Evolutionary conservation across 2,797 vertebrate genomes (phyloP), one percentile per base, ranked within the genome.

Genomic region (Parotocinclus haroldoi): DNA sequence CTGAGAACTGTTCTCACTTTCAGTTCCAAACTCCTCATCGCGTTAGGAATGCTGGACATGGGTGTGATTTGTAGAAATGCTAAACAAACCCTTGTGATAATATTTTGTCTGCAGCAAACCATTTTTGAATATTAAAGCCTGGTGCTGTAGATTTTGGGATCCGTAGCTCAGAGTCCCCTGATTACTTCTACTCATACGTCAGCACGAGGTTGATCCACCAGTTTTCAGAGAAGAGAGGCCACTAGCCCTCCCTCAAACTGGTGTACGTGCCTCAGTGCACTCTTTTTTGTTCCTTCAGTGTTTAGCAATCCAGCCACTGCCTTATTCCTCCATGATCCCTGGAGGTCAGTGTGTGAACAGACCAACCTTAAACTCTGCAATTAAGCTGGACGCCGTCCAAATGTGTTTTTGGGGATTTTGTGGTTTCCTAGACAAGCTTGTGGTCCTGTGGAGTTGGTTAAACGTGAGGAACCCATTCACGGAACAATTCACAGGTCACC

Each of bases 391-490:
- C 0, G 18, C 50, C 49, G 40, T 72, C 68, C 55, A 61, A 38
- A 53, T 1, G 36, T 17, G 13, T 9, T 57, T 61, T 36, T 40
- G n/a, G 64, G 68, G 68, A 79, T 72, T 1, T 55, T 68, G 44
- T 72, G 48, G 74, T 81, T 79, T 82, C 68, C 73, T 80, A 67
- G 52, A 79, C 71, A 73, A 60, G 50, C 64, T 75, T 72, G 72
- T 76, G 76, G 66, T 72, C 74, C 68, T 44, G 48, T 59, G 72
- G 78, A 73, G 79, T 82, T 78, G 76, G 68, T 73, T 78, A 79
- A 81, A 81, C 78, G 80, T 74, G 72, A 68, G 68, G 58, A 69
- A 72, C 58, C 58, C 73, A 78, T 82, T 83, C 71, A 80, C 76
- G 69, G 55, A 52, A 54, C 54, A 82, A 76, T 68, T 68, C 57